A percentile compares a stretch with the other conserved stretches of the same genome.
Evolutionary conservation across 2,888 invertebrate genomes (phyloP).

Genomic region (Rotaria sp.): DNA sequence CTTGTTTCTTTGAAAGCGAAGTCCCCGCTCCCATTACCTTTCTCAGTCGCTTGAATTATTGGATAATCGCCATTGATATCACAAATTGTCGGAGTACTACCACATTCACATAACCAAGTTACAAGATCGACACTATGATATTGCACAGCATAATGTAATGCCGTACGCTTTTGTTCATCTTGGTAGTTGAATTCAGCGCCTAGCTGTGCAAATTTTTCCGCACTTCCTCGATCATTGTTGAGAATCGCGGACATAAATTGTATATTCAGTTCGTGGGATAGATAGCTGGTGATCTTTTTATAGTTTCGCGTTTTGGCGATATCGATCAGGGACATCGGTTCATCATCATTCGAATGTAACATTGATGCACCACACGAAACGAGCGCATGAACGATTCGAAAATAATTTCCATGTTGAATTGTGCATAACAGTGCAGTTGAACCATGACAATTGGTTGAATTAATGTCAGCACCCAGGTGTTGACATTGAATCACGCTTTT

Average conservation of each 20-base stretch:
- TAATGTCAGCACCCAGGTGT: background rate
- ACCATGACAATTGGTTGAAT: background rate
- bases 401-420: background rate
- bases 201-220: background rate
- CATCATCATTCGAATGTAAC: background rate
- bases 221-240: background rate
- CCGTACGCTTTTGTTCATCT: background rate
- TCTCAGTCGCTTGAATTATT: background rate
- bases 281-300: background rate
- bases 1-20: no score
- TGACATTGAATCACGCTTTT: background rate
- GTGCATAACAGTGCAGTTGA: background rate
- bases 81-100: background rate
- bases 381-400: background rate
- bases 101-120: background rate
- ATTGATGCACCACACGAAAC: background rate
- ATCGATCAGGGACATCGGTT: background rate
- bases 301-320: background rate
- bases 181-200: background rate
- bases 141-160: slow-evolving; percentile 8
- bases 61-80: background rate
- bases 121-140: background rate
- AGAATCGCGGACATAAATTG: background rate
- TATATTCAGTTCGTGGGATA: background rate
- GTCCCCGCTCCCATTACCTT: background rate